Conservation (phyloP, 2,888 invertebrate species). For the Caenorhabditis afra region DNA sequence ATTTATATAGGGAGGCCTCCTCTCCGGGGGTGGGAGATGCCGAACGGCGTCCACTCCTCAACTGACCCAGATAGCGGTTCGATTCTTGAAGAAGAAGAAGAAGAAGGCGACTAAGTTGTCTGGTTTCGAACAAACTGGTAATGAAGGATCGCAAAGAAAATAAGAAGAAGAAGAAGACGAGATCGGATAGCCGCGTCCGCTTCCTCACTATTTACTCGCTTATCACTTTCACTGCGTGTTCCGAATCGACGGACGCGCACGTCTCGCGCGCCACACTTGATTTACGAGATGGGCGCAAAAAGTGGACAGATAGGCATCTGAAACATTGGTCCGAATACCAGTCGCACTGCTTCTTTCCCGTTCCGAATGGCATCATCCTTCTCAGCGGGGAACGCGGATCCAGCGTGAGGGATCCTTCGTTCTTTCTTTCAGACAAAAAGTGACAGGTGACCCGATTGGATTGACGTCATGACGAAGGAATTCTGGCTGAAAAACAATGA, state of each 20-base stretch:
- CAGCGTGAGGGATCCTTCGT: not conserved
- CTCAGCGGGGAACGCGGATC: too few relatives aligned
- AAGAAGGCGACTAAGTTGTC: conserved; percentile 36
- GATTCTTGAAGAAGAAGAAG: conserved; percentile 8
- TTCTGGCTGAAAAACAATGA: conserved; percentile 41
- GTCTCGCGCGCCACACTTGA: conserved; percentile 17
- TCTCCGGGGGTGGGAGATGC: conserved; percentile 17
- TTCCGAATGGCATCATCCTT: conserved; percentile 15
- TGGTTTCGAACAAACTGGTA: conserved; percentile 54
- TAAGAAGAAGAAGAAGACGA: conserved; percentile 8
- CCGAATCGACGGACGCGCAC: conserved; percentile 8
- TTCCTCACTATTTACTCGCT: conserved; percentile 50
- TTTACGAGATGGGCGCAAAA: conserved; percentile 23
- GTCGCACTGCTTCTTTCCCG: conserved; percentile 24
- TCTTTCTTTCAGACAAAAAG: conserved; percentile 16
- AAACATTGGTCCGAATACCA: conserved; percentile 27
- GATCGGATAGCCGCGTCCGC: conserved; percentile 21
- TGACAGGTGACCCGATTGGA: conserved; percentile 21
- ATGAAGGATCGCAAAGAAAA: conserved; percentile 34
- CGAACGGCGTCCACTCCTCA: conserved; percentile 23
- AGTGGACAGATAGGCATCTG: conserved; percentile 34
- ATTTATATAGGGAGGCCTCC: conserved; percentile 38
- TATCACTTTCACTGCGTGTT: conserved; percentile 48
- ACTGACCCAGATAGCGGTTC: conserved; percentile 54
- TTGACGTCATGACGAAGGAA: conserved; percentile 28